Percentiles rank a stretch among this genome's conserved stretches.
Evolutionary conservation across 1,140 invertebrate genomes (phyloP).

Genomic region (Drosophila chauvacae): DNA sequence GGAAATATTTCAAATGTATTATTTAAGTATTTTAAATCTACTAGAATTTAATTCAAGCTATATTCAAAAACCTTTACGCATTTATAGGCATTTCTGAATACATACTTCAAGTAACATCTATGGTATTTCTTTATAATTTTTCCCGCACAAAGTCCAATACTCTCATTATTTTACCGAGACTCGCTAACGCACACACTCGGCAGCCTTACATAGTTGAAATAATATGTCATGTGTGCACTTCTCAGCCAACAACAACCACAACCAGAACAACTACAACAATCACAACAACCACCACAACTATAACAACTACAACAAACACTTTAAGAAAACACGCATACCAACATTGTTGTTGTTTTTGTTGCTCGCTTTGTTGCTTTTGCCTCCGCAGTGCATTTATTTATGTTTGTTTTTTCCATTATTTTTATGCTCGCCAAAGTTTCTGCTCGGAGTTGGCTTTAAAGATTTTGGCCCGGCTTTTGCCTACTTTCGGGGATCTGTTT

Average conservation of each 20-base stretch:
- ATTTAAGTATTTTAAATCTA: too few species aligned
- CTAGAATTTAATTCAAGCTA: not conserved
- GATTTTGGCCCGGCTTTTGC: conserved; percentile 33
- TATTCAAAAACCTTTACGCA: not conserved
- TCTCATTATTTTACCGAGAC: not conserved
- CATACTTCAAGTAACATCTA: not conserved
- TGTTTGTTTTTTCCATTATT: conserved; percentile 50
- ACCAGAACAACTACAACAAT: conserved; percentile 13
- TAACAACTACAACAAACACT: conserved; percentile 12
- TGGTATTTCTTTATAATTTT: not conserved
- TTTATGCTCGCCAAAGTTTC: conserved; percentile 26
- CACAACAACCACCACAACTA: conserved; percentile 1
- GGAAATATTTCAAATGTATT: not conserved
- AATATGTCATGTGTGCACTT: conserved; percentile 78
- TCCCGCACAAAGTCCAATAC: conserved; percentile 2
- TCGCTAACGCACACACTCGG: conserved; percentile 1
- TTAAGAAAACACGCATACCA: conserved; percentile 23
- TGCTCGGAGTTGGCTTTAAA: conserved; percentile 34
- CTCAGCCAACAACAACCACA: conserved; percentile 33
- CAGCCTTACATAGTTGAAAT: conserved; percentile 41
- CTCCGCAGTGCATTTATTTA: conserved; percentile 66
- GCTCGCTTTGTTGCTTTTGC: not conserved
- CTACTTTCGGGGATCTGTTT: conserved; percentile 50
- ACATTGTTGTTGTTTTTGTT: conserved; percentile 32
- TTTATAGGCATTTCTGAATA: not conserved